Evolutionary conservation across 2,113 vertebrate genomes (phyloP).

Genomic region (Macquaria australasica): DNA sequence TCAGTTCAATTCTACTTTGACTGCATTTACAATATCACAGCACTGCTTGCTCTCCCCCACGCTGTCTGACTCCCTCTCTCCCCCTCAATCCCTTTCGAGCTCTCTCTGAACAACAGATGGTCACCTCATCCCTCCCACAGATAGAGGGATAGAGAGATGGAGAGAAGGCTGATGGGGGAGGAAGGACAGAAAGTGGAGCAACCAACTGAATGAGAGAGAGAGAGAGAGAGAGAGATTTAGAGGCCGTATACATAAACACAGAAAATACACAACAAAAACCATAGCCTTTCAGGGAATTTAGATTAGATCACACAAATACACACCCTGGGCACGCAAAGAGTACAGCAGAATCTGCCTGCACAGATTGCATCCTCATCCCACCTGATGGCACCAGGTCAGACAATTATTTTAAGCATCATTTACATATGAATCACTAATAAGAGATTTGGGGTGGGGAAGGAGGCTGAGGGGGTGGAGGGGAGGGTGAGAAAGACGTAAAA

Average conservation of each 20-base stretch:
- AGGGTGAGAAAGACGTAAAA: constrained; percentile 25
- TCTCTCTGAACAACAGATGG: constrained; percentile 80
- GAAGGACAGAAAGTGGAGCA: constrained; percentile 71
- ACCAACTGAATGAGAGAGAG: constrained; percentile 5
- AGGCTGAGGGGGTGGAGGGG: neutral
- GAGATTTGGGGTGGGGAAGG: neutral
- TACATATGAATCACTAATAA: constrained; percentile 65
- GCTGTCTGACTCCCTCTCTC: constrained; percentile 45
- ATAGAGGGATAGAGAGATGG: constrained; percentile 61
- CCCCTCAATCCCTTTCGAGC: constrained; percentile 70
- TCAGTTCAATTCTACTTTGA: constrained; percentile 62
- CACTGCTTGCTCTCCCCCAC: constrained; percentile 26
- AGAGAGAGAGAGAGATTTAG: neutral
- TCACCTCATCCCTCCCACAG: constrained; percentile 76
- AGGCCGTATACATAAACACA: constrained; percentile 27
- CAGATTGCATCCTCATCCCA: constrained; percentile 58
- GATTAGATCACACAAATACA: constrained; percentile 34
- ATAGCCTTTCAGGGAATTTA: constrained; percentile 31
- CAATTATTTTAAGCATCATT: constrained; percentile 68
- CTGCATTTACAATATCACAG: constrained; percentile 71
- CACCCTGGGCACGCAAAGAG: constrained; percentile 12
- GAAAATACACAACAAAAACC: constrained; percentile 35
- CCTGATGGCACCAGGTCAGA: constrained; percentile 52
- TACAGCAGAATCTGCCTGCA: constrained; percentile 30
- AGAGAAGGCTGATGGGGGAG: constrained; percentile 63